A percentile compares a stretch with the other conserved stretches of the same genome.
Conservation (phyloP, 2,888 invertebrate species). For the Phortica okadai region DNA sequence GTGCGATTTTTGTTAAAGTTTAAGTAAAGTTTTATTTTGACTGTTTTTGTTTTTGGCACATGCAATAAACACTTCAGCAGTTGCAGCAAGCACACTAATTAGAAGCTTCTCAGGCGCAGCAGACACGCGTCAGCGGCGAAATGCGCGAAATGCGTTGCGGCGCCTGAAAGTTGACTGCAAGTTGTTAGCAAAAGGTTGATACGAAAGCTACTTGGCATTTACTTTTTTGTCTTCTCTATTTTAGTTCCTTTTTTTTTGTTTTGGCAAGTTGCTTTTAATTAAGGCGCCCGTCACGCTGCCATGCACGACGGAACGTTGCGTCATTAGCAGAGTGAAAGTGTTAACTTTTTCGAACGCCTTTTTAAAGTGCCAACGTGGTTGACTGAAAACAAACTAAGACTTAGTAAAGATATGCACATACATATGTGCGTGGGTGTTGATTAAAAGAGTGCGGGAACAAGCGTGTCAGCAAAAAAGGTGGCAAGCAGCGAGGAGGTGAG, state of each 20-base stretch:
- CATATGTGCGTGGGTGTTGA: not conserved
- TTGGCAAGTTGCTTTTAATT: constrained; percentile 61
- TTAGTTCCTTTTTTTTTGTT: constrained; percentile 26
- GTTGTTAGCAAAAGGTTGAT: constrained; percentile 59
- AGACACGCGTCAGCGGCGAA: constrained; percentile 38
- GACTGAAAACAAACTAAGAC: not conserved
- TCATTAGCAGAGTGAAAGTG: constrained; percentile 51
- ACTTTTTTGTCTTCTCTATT: constrained; percentile 14
- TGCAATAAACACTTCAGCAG: constrained; percentile 55
- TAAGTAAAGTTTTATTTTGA: not conserved
- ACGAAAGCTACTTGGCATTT: constrained; percentile 1
- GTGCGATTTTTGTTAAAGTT: not conserved
- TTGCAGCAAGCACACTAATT: constrained; percentile 56
- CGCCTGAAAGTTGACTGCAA: constrained; percentile 60
- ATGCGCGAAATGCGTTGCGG: constrained; percentile 39
- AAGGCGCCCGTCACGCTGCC: constrained; percentile 56
- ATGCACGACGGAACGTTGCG: constrained; percentile 45
- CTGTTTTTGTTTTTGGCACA: constrained; percentile 20
- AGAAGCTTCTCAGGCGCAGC: constrained; percentile 65
- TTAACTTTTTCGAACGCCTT: constrained; percentile 61
- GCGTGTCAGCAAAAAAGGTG: not conserved
- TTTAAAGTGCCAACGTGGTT: constrained; percentile 47
- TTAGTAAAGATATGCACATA: not conserved
- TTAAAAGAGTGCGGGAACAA: constrained; percentile 41
- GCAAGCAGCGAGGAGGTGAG: not conserved